Evolutionary conservation across 2,113 vertebrate species (phyloP).

Genomic region (Monarcha castaneiventris): DNA sequence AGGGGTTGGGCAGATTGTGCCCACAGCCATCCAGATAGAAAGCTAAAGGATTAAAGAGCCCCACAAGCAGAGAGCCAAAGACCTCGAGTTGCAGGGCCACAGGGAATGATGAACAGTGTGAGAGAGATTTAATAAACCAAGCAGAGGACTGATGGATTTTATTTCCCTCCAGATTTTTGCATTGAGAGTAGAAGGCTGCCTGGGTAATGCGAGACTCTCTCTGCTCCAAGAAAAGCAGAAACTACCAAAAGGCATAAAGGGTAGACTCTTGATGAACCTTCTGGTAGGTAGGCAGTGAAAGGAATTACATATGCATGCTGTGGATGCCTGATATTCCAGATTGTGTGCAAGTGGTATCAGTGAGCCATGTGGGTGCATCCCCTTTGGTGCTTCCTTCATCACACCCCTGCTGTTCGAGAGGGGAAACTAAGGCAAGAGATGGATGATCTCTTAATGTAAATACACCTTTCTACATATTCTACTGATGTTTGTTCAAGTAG

Average conservation of each 20-base stretch:
- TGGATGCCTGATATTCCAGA: not conserved
- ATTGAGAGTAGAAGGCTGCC: not conserved
- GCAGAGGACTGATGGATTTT: constrained; percentile 2
- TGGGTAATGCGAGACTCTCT: not conserved
- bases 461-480: not conserved
- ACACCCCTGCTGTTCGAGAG: not conserved
- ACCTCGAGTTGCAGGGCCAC: not conserved
- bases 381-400: not conserved
- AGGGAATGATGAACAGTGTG: not conserved
- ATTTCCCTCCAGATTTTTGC: constrained; percentile 10
- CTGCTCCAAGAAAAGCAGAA: not conserved
- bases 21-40: not conserved
- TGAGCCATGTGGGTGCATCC: not conserved
- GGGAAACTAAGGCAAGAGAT: not conserved
- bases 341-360: not conserved
- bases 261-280: not conserved
- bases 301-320: not conserved
- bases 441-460: not conserved
- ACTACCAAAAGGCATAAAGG: not conserved
- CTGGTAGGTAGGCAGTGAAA: not conserved
- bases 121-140: not conserved
- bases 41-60: not conserved
- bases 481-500: not conserved
- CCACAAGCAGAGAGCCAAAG: not conserved
- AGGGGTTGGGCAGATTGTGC: not conserved